A percentile compares a stretch with the other conserved stretches of the same genome.
Conservation (phyloP, 2,113 vertebrate genomes). For the Salvelinus sp. region DNA sequence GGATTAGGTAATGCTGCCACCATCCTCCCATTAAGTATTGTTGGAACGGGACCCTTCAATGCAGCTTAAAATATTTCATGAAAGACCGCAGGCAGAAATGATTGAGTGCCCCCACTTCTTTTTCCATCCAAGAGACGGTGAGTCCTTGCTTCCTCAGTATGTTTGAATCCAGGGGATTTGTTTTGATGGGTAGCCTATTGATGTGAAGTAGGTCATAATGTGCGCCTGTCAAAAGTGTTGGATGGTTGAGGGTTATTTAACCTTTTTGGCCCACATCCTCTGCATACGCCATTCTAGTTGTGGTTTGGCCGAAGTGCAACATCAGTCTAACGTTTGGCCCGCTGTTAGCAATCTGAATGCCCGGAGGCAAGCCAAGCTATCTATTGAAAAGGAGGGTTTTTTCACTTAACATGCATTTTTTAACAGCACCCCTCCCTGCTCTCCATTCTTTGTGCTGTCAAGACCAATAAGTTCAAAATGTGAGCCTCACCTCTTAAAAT, state of each 20-base stretch:
- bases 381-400: too few species aligned
- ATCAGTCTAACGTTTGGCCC: constrained; percentile 19
- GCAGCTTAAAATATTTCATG: constrained; percentile 46
- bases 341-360: constrained; percentile 14
- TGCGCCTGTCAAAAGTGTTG: constrained; percentile 46
- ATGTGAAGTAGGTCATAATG: constrained; percentile 35
- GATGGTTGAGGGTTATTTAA: constrained; percentile 40
- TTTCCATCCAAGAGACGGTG: constrained; percentile 29
- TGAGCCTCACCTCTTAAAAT: constrained; percentile 37
- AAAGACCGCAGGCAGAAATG: constrained; percentile 58
- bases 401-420: constrained; percentile 5
- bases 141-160: constrained; percentile 36
- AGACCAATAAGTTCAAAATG: constrained; percentile 8
- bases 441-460: constrained; percentile 15
- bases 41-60: constrained; percentile 43
- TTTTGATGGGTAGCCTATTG: constrained; percentile 28
- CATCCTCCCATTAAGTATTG: constrained; percentile 47
- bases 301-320: constrained; percentile 22
- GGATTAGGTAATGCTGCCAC: constrained; percentile 50
- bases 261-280: constrained; percentile 29
- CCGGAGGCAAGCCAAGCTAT: constrained; percentile 13
- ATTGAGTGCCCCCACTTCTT: constrained; percentile 40
- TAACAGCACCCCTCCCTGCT: neutral
- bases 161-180: constrained; percentile 37
- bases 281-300: constrained; percentile 37